Evolutionary conservation across 2,888 invertebrate species (phyloP), one percentile per base, ranked within the genome.

Genomic region (Tigriopus californicus): DNA sequence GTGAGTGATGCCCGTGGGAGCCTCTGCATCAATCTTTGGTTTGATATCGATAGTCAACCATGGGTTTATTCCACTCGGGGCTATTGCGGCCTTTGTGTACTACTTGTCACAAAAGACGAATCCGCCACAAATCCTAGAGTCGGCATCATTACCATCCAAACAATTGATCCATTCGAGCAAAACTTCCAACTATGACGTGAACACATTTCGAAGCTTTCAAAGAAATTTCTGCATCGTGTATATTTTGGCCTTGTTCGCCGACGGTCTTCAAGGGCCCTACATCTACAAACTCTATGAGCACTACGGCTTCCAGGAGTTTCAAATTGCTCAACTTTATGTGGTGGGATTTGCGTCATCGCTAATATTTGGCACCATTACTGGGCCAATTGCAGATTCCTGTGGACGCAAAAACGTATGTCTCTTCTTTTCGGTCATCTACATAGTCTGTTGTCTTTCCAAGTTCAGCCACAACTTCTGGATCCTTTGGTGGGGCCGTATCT

Each of bases 261-360:
- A 78, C 66, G 78, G 78, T 77, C 69, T 79, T 2, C 78, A 79
- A 67, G 78, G 78, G 13, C 77, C 78, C 0, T 78, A 78, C 65
- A 70, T 78, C 1, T 78, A 79, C 66, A 74, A 75, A 65, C 69
- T 79, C 1, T 79, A 78, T 66, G 72, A 72, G 53, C 71, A 73
- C 63, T 77, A 78, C 67, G 77, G 77, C 13, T 79, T 76, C 65
- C 70, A 72, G 24, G 75, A 75, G 64, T 70, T 71, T 41, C 74
- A 76, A 63, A 78, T 79, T 62, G 77, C 77, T 18, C 67, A 75
- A 4, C 67, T 79, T 5, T 79, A 78, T 65, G 74, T 77, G 1
- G 73, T 73, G 60, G 78, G 78, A n/a, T 78, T 78, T 68, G 74
- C 74, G 1, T 74, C 77, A 5, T 75, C 76, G 59, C 75, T 76